Base-by-base conservation (phyloP, 1,140 invertebrate genomes). In the Pygmarrhopalites habei region DNA sequence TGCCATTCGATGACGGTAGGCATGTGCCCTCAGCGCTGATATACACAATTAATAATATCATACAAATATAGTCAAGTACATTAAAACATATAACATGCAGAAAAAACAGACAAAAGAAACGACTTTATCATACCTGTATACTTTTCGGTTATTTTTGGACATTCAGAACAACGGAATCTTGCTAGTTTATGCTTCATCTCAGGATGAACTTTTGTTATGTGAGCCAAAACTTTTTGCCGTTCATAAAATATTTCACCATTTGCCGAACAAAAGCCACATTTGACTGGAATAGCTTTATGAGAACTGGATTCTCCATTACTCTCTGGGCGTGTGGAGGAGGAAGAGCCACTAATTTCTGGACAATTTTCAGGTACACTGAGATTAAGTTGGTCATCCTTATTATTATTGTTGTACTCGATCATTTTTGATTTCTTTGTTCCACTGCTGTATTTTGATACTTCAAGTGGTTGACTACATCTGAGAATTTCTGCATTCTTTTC, bases 91-190 rank as follows among this genome's bases (percentile, higher is more conserved):
- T n/a, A n/a, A n/a, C n/a, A n/a, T n/a, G n/a, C n/a, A n/a, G n/a
- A n/a, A n/a, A n/a, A n/a, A n/a, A n/a, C n/a, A n/a, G n/a, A n/a
- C n/a, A n/a, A n/a, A n/a, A n/a, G n/a, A n/a, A n/a, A n/a, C n/a
- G n/a, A n/a, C n/a, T n/a, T n/a, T n/a, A n/a, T n/a, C 21, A 67
- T 47, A 19, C 17, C 51, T 29, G 51, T 53, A 32, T 67, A 67
- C 15, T 64, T 63, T 0, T 39, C 17, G 39, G 43, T 57, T 17
- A 62, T 60, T 26, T 61, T 58, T 5, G 60, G 41, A 60, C 65
- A 63, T 21, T n/a, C 41, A 2, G 61, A 28, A 57, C 65, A 67
- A 14, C 57, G 44, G 30, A 49, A 60, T 15, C 29, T 39, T 7
- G 61, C 57, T 21, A 49, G 35, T 51, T 58, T 52, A n/a, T 49